Percentiles rank a stretch among this genome's conserved stretches.
phyloP scores from a whole-genome alignment of 2,797 vertebrate species.

The Cheracebus regulus region DNA sequence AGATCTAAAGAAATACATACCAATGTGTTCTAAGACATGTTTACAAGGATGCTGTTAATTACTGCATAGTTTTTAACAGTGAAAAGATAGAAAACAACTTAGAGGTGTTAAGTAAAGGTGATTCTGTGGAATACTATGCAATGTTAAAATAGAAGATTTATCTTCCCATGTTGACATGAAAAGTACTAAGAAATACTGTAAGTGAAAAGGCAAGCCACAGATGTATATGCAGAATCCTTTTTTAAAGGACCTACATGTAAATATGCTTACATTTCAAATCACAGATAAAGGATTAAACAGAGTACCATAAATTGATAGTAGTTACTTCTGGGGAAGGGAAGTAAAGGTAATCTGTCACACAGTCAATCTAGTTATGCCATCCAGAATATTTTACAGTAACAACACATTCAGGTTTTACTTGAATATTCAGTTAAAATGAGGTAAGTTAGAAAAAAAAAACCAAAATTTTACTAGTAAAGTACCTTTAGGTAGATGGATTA shows the following conservation, averaged over 20 bases:
- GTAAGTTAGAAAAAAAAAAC: conserved; percentile 27
- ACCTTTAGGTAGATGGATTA: neutral
- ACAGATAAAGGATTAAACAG: neutral
- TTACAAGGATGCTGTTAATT: neutral
- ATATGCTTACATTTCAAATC: neutral
- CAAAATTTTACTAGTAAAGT: neutral
- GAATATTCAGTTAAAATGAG: conserved; percentile 36
- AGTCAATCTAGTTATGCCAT: neutral
- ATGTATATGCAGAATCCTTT: neutral
- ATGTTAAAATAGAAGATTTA: neutral
- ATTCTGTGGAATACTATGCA: neutral
- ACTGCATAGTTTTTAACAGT: neutral
- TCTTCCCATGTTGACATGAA: neutral
- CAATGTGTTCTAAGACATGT: neutral
- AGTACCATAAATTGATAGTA: neutral
- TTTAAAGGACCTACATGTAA: neutral
- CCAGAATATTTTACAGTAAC: neutral
- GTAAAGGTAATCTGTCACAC: neutral
- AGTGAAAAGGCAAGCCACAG: neutral
- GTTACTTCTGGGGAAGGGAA: neutral
- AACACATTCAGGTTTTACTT: conserved; percentile 43
- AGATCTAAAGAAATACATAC: neutral
- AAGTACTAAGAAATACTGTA: neutral
- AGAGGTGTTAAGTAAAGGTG: neutral
- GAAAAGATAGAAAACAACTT: neutral